Evolutionary conservation across 2,888 invertebrate species (phyloP).

Genomic region (Dryococelus australis): DNA sequence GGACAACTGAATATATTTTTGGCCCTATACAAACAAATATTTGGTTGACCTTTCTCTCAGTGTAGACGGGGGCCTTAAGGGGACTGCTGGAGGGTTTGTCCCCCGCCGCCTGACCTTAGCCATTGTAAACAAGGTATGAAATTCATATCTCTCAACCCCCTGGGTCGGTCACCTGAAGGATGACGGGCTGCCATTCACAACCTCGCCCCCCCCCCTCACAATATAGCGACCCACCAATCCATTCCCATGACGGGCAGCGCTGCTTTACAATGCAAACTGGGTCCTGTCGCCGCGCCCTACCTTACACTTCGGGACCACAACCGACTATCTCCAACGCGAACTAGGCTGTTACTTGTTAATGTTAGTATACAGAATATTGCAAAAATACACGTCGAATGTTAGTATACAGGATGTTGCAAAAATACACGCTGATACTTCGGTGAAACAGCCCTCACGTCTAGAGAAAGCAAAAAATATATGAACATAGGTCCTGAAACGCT

Average conservation of each 20-base stretch:
- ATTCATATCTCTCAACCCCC: conserved; percentile 25
- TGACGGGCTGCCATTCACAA: conserved; percentile 25
- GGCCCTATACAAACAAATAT: too few relatives aligned
- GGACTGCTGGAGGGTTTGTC: neutral
- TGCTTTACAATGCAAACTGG: conserved; percentile 16
- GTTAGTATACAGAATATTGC: too few relatives aligned
- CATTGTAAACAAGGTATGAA: conserved; percentile 28
- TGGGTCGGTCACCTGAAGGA: neutral
- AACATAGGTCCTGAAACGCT: too few relatives aligned
- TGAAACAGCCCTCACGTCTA: too few relatives aligned
- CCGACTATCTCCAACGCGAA: neutral
- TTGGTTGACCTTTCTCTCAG: too few relatives aligned
- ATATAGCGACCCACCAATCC: too few relatives aligned
- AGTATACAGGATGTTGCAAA: too few relatives aligned
- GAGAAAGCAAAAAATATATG: too few relatives aligned
- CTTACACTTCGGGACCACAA: neutral
- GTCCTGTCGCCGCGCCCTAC: neutral
- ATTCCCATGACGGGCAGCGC: neutral
- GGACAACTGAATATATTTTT: too few relatives aligned
- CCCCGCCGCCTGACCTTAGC: neutral
- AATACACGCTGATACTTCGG: too few relatives aligned
- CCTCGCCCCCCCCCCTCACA: neutral
- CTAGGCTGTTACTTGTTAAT: too few relatives aligned
- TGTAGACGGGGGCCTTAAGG: neutral
- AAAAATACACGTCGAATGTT: too few relatives aligned